Evolutionary conservation across 2,888 invertebrate species (phyloP).

Genomic region (Acronicta alni): DNA sequence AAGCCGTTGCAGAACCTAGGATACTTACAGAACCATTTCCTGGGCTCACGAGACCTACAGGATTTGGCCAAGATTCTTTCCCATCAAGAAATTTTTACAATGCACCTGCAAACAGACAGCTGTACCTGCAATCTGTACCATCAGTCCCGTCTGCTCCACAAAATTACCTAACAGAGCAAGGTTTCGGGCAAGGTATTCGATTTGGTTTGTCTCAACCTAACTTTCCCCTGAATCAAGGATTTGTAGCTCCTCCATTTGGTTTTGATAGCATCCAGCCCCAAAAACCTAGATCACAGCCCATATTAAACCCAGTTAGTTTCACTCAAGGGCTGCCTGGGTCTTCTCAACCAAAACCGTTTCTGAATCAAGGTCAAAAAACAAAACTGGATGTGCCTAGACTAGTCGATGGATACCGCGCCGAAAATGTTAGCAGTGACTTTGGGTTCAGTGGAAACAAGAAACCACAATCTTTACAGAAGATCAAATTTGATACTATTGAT

Average conservation of each 20-base stretch:
- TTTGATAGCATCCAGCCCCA: constrained; percentile 75
- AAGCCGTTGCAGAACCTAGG: constrained; percentile 84
- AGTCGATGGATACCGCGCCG: constrained; percentile 82
- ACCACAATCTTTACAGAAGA: constrained; percentile 79
- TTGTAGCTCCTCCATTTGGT: constrained; percentile 75
- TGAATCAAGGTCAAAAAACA: constrained; percentile 63
- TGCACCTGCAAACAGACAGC: constrained; percentile 74
- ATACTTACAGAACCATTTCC: constrained; percentile 82
- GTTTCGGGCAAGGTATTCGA: constrained; percentile 81
- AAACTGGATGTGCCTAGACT: constrained; percentile 76
- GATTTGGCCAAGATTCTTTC: constrained; percentile 75
- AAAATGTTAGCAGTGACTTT: constrained; percentile 70
- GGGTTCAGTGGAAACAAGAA: constrained; percentile 64
- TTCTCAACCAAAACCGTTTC: constrained; percentile 72
- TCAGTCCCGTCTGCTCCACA: constrained; percentile 83
- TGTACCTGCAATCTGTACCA: constrained; percentile 80
- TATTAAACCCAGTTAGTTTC: constrained; percentile 72
- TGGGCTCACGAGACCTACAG: constrained; percentile 70
- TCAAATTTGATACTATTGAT: constrained; percentile 77
- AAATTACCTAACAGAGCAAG: constrained; percentile 81
- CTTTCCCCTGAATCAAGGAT: constrained; percentile 80
- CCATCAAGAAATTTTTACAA: constrained; percentile 76
- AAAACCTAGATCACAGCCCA: constrained; percentile 67
- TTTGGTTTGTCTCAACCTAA: constrained; percentile 82
- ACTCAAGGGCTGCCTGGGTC: constrained; percentile 49